Evolutionary conservation across 1,140 invertebrate species (phyloP).

Genomic region (Oscheius sp.): DNA sequence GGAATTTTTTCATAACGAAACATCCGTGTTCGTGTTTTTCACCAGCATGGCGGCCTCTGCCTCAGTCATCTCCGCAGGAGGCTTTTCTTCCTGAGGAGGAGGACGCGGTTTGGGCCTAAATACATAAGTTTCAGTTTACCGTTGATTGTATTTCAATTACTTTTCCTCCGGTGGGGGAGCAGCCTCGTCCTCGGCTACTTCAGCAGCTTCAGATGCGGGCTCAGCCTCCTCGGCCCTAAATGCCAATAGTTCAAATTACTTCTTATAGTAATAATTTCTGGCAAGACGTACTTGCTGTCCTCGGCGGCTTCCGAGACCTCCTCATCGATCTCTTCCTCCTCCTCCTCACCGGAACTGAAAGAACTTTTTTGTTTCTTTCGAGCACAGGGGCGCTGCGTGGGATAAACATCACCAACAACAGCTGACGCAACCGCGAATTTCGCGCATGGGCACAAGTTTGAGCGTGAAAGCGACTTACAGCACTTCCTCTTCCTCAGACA

Average conservation of each 20-base stretch:
- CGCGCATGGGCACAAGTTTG: background rate
- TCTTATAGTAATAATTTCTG: no score
- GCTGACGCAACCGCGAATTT: background rate
- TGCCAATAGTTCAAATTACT: background rate
- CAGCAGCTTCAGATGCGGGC: conserved; percentile 30
- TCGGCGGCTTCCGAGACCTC: conserved; percentile 24
- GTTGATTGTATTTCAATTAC: background rate
- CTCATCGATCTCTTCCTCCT: conserved; percentile 47
- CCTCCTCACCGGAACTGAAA: conserved; percentile 46
- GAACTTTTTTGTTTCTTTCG: background rate
- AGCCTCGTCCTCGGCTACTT: conserved; percentile 28
- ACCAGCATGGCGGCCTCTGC: conserved; percentile 48
- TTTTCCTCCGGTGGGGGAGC: conserved; percentile 14
- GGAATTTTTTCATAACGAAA: background rate
- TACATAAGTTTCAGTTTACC: background rate
- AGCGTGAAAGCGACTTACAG: conserved; percentile 8
- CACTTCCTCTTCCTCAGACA: conserved; percentile 34
- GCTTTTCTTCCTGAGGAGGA: conserved; percentile 41
- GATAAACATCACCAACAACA: background rate
- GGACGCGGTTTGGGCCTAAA: conserved; percentile 8
- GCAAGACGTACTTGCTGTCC: conserved; percentile 8
- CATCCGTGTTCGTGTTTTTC: background rate
- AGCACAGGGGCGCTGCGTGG: background rate
- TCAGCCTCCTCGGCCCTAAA: conserved; percentile 23
- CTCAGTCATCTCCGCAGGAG: conserved; percentile 51